These are phyloP conservation scores for Kryptopterus vitreolus DNA, from an alignment of 2,797 vertebrate species.

Conservation along the genomic window DNA sequence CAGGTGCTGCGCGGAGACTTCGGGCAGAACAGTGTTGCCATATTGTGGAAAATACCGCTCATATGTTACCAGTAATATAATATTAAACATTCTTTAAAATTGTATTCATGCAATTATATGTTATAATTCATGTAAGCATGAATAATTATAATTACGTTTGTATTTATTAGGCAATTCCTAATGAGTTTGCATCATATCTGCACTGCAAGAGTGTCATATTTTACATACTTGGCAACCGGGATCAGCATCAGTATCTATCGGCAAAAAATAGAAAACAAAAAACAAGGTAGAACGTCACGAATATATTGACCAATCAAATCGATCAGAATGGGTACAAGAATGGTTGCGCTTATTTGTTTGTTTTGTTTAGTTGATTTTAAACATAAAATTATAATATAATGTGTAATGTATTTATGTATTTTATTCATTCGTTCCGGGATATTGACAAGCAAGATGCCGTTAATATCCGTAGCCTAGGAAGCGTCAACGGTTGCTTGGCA, in stretches of 20 bases:
- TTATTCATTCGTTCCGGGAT: background rate
- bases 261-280: background rate
- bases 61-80: too few relatives aligned
- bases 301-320: background rate
- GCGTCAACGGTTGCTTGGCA: constrained; percentile 1
- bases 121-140: too few relatives aligned
- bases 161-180: too few relatives aligned
- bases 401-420: background rate
- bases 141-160: too few relatives aligned
- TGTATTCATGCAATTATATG: too few relatives aligned
- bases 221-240: too few relatives aligned
- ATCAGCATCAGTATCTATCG: background rate
- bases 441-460: too few relatives aligned
- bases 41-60: background rate
- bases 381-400: too few relatives aligned
- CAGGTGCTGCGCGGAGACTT: background rate
- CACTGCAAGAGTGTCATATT: too few relatives aligned
- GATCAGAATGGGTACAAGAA: background rate
- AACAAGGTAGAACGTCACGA: background rate
- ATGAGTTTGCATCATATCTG: too few relatives aligned
- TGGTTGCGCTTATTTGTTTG: background rate
- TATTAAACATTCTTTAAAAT: too few relatives aligned
- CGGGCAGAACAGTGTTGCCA: background rate
- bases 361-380: background rate
- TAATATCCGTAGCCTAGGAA: background rate